These are phyloP conservation scores for Neoitamus cyanurus DNA, from an alignment of 2,888 invertebrate species.

Conservation along the genomic window DNA sequence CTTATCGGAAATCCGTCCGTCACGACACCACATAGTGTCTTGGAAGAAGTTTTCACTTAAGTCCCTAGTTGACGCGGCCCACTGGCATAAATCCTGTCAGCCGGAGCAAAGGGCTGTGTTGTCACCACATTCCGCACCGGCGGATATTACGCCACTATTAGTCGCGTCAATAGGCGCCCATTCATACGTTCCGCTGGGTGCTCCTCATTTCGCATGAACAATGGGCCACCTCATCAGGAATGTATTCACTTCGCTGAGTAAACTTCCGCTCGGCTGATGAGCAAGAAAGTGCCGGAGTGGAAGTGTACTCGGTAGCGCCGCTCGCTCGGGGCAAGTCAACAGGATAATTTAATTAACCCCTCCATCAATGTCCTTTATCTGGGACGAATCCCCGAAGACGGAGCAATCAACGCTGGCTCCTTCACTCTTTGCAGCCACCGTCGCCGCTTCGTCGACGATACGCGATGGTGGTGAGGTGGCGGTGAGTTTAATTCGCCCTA, in stretches of 20 bases:
- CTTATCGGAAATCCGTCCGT: no score
- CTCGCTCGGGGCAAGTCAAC: not conserved
- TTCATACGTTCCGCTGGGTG: not conserved
- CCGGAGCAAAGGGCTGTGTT: not conserved
- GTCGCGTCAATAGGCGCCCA: not conserved
- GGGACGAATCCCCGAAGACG: not conserved
- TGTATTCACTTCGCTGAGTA: not conserved
- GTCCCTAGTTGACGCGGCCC: not conserved
- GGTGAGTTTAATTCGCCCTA: not conserved
- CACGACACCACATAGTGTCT: not conserved
- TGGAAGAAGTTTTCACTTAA: not conserved
- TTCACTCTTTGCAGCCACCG: not conserved
- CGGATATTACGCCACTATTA: not conserved
- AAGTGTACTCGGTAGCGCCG: not conserved
- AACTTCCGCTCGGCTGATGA: not conserved
- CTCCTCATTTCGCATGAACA: not conserved
- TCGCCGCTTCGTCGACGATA: not conserved
- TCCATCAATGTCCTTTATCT: not conserved
- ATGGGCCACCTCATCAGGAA: not conserved
- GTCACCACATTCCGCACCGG: not conserved
- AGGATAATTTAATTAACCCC: not conserved
- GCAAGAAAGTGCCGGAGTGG: not conserved
- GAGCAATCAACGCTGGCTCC: not conserved
- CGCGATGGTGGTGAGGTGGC: not conserved
- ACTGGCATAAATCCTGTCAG: not conserved